These are phyloP conservation scores for Papilio aristodemus DNA, from an alignment of 1,140 invertebrate genomes.

Conservation along the genomic window DNA sequence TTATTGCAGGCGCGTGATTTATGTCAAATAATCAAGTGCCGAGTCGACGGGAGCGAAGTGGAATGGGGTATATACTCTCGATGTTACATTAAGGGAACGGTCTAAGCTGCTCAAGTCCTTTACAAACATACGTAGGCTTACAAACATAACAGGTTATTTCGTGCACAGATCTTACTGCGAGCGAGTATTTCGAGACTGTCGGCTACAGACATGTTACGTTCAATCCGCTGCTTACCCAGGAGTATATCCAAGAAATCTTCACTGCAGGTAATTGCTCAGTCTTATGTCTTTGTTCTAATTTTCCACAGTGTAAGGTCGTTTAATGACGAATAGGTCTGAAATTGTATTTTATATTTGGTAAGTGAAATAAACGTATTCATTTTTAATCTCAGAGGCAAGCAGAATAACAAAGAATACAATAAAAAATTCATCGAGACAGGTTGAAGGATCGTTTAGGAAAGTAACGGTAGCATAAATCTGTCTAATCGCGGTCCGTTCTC, in stretches of 20 bases:
- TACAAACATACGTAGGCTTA: too few relatives aligned
- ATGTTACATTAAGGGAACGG: conserved; percentile 8
- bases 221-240: conserved; percentile 96
- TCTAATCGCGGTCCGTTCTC: conserved; percentile 20
- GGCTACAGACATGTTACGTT: conserved; percentile 94
- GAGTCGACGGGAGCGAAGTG: conserved; percentile 45
- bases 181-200: conserved; percentile 90
- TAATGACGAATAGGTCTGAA: too few relatives aligned
- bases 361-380: conserved; percentile 3
- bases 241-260: conserved; percentile 92
- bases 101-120: conserved; percentile 11
- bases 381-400: background rate
- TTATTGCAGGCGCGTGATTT: conserved; percentile 63
- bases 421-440: conserved; percentile 28
- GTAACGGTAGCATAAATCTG: conserved; percentile 27
- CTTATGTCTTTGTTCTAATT: background rate
- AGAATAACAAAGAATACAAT: conserved; percentile 22
- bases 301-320: too few relatives aligned
- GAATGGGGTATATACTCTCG: conserved; percentile 5
- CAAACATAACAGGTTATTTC: conserved; percentile 1
- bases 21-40: conserved; percentile 54
- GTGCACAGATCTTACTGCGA: conserved; percentile 90
- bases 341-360: background rate
- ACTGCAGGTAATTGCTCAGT: conserved; percentile 83
- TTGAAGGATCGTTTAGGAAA: conserved; percentile 21